A percentile compares a stretch with the other conserved stretches of the same genome.
Evolutionary conservation across 2,888 invertebrate genomes (phyloP).

Genomic region (Hetaerina titia): DNA sequence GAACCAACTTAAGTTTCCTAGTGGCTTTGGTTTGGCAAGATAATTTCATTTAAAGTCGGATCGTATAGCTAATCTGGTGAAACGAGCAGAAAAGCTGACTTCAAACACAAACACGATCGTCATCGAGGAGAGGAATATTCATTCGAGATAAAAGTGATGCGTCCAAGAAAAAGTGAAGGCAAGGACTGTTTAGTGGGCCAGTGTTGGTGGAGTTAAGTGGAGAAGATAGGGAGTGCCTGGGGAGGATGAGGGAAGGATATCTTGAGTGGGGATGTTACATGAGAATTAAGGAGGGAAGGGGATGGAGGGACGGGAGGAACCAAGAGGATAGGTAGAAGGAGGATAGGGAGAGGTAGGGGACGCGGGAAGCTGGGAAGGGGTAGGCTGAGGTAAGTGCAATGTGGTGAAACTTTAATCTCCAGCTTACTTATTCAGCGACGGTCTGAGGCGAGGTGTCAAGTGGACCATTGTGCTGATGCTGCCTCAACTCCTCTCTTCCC

Average conservation of each 20-base stretch:
- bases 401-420: slow-evolving; percentile 63
- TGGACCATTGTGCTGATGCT: slow-evolving; percentile 58
- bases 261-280: not conserved
- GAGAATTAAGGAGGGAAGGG: not conserved
- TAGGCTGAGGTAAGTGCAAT: slow-evolving; percentile 62
- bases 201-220: not conserved
- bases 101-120: too few relatives aligned
- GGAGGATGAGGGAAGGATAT: not conserved
- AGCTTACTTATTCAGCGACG: slow-evolving; percentile 63
- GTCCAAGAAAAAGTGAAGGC: not conserved
- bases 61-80: too few relatives aligned
- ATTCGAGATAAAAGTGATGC: too few relatives aligned
- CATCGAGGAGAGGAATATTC: too few relatives aligned
- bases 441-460: slow-evolving; percentile 65
- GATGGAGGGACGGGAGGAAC: not conserved
- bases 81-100: too few relatives aligned
- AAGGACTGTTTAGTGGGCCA: not conserved
- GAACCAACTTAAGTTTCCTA: too few relatives aligned
- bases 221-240: not conserved
- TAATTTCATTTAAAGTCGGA: too few relatives aligned
- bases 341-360: not conserved
- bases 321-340: not conserved
- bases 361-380: not conserved
- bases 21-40: too few relatives aligned
- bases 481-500: not conserved